These are phyloP conservation scores for Trinectes maculatus DNA, from an alignment of 2,113 vertebrate genomes.

Conservation along the genomic window DNA sequence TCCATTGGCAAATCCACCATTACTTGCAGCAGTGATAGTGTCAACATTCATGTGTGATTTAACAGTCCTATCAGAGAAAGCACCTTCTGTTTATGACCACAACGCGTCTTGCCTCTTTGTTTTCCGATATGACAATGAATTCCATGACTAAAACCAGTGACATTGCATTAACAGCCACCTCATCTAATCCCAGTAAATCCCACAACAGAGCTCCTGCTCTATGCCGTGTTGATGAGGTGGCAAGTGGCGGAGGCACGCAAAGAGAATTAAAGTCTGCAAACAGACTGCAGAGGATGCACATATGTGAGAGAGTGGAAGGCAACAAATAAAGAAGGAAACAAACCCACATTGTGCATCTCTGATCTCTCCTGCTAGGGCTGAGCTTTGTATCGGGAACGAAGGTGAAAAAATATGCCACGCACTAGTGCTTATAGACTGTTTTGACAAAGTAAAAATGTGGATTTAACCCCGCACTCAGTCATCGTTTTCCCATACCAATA, in stretches of 20 bases:
- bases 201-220: constrained; percentile 23
- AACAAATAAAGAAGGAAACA: constrained; percentile 15
- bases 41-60: background rate
- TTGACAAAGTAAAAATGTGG: constrained; percentile 34
- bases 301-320: constrained; percentile 16
- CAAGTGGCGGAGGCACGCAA: constrained; percentile 15
- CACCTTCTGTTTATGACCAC: background rate
- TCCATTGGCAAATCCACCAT: too few species aligned
- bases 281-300: constrained; percentile 32
- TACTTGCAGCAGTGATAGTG: background rate
- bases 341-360: constrained; percentile 32
- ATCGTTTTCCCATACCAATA: constrained; percentile 1
- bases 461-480: background rate
- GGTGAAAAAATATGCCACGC: constrained; percentile 15
- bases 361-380: constrained; percentile 15
- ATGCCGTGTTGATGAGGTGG: constrained; percentile 18
- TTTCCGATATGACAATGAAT: too few species aligned
- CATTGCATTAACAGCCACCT: constrained; percentile 20
- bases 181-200: constrained; percentile 1
- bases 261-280: constrained; percentile 27
- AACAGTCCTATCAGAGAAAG: background rate
- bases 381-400: constrained; percentile 6
- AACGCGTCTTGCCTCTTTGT: constrained; percentile 5
- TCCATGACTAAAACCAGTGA: background rate
- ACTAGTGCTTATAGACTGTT: constrained; percentile 24